Base-by-base conservation (phyloP, 1,140 invertebrate species). In the Drosophila repleta region DNA sequence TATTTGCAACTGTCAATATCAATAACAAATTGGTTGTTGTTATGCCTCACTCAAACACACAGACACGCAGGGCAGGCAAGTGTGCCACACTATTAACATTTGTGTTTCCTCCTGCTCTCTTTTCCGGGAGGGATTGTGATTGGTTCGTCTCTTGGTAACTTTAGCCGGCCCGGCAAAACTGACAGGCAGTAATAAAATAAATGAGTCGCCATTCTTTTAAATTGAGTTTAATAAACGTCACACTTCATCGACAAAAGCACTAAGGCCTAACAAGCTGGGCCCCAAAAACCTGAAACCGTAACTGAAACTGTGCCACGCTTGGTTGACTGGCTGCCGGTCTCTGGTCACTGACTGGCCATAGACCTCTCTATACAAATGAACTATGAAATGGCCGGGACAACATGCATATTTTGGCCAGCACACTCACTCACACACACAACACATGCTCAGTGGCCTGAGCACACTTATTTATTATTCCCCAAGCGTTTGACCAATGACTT, bases 191-290 rank as follows among this genome's bases (percentile, higher is more conserved):
- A 88, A 88, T 88, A 88, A 88, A 88, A 88, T 88, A 88, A 88
- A 88, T 88, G 83, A 88, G 79, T 79, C 83, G 73, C 83, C 79
- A 88, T 88, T 88, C 84, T 88, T 88, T 88, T 88, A 88, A 88
- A 88, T 88, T 88, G 83, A 88, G 83, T 88, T 88, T 88, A 88
- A 88, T 88, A 88, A 88, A 89, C 83, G 83, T 88, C 83, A 88
- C 83, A 88, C 83, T 88, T 83, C 83, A 88, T 88, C 83, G 83
- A 83, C 79, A 79, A 79, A 81, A 76, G 82, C 75, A 88, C 78
- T 78, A 61, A 55, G 61, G 65, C 71, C 72, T 74, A 74, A 53
- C 65, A 48, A 77, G 63, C 48, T 49, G 60, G 26, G 7, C 18
- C 48, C 43, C 21, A 51, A 57, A 71, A 67, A 63, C 65, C 61